These are phyloP conservation scores for Dermolepida albohirtum DNA, from an alignment of 2,888 invertebrate species.

Conservation along the genomic window DNA sequence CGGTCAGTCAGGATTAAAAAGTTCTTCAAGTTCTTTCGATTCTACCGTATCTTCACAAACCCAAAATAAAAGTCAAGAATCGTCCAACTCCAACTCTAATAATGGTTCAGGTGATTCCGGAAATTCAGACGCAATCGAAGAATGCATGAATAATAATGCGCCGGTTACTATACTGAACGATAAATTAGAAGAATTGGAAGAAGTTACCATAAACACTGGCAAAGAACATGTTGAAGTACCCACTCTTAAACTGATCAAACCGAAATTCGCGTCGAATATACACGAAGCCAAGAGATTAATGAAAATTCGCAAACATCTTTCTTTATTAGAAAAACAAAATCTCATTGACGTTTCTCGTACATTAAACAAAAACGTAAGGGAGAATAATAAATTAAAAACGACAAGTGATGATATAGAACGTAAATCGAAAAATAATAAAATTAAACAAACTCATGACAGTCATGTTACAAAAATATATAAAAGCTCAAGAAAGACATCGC, in stretches of 20 bases:
- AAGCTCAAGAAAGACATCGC: slow-evolving; percentile 13
- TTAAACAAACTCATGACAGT: background rate
- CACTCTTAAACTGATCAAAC: slow-evolving; percentile 69
- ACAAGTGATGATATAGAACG: background rate
- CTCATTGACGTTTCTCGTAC: slow-evolving; percentile 11
- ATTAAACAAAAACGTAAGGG: slow-evolving; percentile 10
- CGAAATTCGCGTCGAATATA: slow-evolving; percentile 76
- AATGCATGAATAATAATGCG: background rate
- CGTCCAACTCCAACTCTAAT: slow-evolving; percentile 50
- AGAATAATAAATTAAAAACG: slow-evolving; percentile 8
- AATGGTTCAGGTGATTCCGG: slow-evolving; percentile 58
- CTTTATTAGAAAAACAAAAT: slow-evolving; percentile 69
- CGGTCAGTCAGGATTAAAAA: slow-evolving; percentile 68
- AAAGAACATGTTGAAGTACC: slow-evolving; percentile 36
- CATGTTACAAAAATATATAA: slow-evolving; percentile 28
- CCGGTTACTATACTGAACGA: background rate
- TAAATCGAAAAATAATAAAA: slow-evolving; percentile 6
- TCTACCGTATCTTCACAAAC: slow-evolving; percentile 58
- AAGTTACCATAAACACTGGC: background rate
- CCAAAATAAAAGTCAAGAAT: slow-evolving; percentile 52
- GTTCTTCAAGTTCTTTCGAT: slow-evolving; percentile 61
- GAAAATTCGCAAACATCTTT: slow-evolving; percentile 75
- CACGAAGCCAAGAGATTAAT: slow-evolving; percentile 75
- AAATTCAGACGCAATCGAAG: slow-evolving; percentile 57
- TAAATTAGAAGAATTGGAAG: background rate